phyloP scores from a whole-genome alignment of 2,113 vertebrate species.

The Gorilla gorilla region DNA sequence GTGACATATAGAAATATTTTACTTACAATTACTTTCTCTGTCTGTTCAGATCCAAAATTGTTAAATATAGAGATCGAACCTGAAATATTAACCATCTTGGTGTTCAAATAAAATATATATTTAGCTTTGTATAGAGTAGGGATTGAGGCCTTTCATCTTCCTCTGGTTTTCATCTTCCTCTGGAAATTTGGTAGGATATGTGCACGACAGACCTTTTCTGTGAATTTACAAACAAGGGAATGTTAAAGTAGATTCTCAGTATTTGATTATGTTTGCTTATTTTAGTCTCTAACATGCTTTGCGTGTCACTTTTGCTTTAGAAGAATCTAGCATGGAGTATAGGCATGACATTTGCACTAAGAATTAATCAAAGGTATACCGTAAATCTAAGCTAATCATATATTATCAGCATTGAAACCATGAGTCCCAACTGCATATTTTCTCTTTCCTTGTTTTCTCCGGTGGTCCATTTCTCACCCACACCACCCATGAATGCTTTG shows the following conservation, averaged over 20 bases:
- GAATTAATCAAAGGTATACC: neutral
- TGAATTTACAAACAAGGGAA: neutral
- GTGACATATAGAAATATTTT: neutral
- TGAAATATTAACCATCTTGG: neutral
- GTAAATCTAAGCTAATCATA: neutral
- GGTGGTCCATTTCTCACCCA: neutral
- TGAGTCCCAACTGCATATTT: accelerated
- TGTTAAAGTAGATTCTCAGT: neutral
- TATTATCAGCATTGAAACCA: neutral
- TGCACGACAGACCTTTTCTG: neutral
- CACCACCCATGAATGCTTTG: neutral
- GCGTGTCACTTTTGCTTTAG: neutral
- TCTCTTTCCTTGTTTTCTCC: neutral
- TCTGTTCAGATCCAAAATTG: neutral
- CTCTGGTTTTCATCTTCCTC: neutral
- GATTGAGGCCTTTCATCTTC: neutral
- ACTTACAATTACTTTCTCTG: neutral
- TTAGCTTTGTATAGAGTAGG: neutral
- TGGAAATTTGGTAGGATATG: neutral
- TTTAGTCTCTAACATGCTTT: neutral
- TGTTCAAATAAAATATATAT: neutral
- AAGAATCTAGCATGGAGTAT: neutral
- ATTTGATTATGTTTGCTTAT: neutral
- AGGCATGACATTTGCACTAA: neutral
- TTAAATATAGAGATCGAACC: neutral